These are phyloP conservation scores for Dynastes tityus DNA, from an alignment of 2,888 invertebrate genomes.

Conservation along the genomic window DNA sequence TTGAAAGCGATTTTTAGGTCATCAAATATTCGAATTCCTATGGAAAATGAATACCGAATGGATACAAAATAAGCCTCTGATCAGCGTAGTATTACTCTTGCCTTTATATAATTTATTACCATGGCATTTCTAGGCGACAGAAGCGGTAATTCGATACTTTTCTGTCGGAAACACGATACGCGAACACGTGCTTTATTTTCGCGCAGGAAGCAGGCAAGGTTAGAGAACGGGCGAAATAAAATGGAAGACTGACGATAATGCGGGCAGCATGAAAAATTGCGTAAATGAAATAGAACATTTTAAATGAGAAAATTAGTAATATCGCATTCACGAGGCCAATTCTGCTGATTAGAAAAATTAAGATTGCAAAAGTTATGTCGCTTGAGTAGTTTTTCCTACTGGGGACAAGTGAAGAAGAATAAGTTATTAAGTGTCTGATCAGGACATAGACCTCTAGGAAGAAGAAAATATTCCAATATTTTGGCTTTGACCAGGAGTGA, in stretches of 20 bases:
- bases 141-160: conserved; percentile 44
- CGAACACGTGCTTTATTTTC: conserved; percentile 37
- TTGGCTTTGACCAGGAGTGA: too few relatives aligned
- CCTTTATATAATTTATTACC: conserved; percentile 35
- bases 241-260: conserved; percentile 26
- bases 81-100: conserved; percentile 16
- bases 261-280: too few relatives aligned
- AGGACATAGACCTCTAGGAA: too few relatives aligned
- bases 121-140: conserved; percentile 24
- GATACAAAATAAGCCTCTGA: conserved; percentile 8
- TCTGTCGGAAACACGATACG: conserved; percentile 42
- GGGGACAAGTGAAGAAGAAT: too few relatives aligned
- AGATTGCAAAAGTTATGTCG: too few relatives aligned
- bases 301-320: too few relatives aligned
- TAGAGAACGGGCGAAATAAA: conserved; percentile 19
- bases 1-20: conserved; percentile 27
- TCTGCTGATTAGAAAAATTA: too few relatives aligned
- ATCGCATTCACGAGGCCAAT: too few relatives aligned
- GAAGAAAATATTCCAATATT: too few relatives aligned
- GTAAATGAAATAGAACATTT: too few relatives aligned
- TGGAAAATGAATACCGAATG: conserved; percentile 30
- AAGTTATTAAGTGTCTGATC: too few relatives aligned
- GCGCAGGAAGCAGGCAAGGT: conserved; percentile 42
- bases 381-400: too few relatives aligned
- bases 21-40: conserved; percentile 33